phyloP scores from a whole-genome alignment of 1,140 invertebrate species.

The Drosophila ercepeae region DNA sequence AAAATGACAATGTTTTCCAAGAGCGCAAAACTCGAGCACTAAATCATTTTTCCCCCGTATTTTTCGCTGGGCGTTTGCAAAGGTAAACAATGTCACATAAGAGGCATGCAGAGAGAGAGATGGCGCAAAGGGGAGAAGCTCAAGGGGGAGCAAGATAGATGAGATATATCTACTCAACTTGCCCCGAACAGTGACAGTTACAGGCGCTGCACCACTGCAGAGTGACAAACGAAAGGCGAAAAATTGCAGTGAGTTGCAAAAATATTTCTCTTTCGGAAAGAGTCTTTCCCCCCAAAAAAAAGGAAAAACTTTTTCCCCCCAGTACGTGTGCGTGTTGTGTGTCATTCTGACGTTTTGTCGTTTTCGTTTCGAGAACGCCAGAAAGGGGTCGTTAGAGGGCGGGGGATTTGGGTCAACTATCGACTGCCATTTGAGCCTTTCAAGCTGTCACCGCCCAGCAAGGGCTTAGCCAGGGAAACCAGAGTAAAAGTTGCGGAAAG shows the following conservation, averaged over 20 bases:
- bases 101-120: too few species aligned
- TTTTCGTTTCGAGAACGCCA: conserved; percentile 53
- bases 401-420: conserved; percentile 73
- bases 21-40: conserved; percentile 44
- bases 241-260: conserved; percentile 46
- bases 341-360: conserved; percentile 18
- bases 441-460: conserved; percentile 62
- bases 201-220: conserved; percentile 59
- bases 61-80: conserved; percentile 42
- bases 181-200: conserved; percentile 59
- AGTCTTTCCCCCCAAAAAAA: neutral
- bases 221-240: conserved; percentile 48
- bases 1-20: conserved; percentile 53
- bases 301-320: neutral
- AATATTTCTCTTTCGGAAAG: conserved; percentile 14
- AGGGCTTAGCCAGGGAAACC: neutral
- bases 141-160: neutral
- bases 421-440: conserved; percentile 69
- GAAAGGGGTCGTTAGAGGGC: neutral
- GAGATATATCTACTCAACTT: conserved; percentile 51
- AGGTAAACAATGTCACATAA: conserved; percentile 75
- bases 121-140: neutral
- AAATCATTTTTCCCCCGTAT: conserved; percentile 36
- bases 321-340: conserved; percentile 2
- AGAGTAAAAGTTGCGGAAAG: conserved; percentile 38